Evolutionary conservation across 2,113 vertebrate genomes (phyloP).

Genomic region (Rousettus leschenaultii): DNA sequence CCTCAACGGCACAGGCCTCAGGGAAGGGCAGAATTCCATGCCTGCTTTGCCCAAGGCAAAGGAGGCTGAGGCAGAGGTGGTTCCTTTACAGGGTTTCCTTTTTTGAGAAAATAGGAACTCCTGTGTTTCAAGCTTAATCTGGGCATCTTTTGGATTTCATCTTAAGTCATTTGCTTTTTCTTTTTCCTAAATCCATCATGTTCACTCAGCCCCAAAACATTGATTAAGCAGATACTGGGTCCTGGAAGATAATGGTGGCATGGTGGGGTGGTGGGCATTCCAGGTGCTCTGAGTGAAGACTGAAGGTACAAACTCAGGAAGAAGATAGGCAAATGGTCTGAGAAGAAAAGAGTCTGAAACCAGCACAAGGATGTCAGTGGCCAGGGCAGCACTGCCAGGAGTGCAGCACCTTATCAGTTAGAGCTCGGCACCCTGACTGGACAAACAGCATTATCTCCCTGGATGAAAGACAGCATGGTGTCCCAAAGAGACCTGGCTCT

Average conservation of each 20-base stretch:
- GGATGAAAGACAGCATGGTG: neutral
- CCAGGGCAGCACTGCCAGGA: neutral
- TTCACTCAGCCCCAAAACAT: neutral
- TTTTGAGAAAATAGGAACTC: neutral
- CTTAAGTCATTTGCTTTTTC: neutral
- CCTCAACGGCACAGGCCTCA: neutral
- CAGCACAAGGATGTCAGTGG: fast-evolving
- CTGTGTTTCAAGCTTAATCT: neutral
- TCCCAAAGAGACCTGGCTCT: neutral
- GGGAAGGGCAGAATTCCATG: neutral
- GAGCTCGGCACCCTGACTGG: fast-evolving
- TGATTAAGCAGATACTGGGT: neutral
- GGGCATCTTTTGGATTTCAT: neutral
- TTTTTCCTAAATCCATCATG: neutral
- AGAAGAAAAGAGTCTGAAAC: neutral
- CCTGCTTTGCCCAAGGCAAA: neutral
- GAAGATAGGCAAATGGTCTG: neutral
- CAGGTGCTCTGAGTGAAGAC: neutral
- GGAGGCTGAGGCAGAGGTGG: neutral
- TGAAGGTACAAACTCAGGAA: neutral
- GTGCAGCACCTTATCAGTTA: fast-evolving
- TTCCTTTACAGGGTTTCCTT: neutral
- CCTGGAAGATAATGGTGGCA: neutral
- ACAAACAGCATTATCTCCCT: neutral
- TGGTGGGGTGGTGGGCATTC: too few relatives aligned